Conservation (phyloP, 2,113 vertebrate species). For the Dolichotis patagonum region DNA sequence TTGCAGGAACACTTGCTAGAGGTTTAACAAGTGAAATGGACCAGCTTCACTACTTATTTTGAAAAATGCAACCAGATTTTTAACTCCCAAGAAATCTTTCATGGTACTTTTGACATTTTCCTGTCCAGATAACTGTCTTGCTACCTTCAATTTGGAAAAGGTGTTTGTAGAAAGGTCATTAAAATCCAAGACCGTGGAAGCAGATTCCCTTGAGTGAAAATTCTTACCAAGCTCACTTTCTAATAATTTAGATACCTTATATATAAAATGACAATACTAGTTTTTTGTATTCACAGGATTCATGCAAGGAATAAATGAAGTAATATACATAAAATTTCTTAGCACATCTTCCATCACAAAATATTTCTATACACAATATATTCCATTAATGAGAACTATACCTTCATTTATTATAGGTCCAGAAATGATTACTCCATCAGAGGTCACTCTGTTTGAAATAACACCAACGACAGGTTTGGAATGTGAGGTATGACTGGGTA, state of each 20-base stretch:
- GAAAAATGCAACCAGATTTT: slow-evolving; percentile 58
- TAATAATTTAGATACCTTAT: not conserved
- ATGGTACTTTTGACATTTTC: slow-evolving; percentile 51
- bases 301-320: not conserved
- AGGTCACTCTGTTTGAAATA: not conserved
- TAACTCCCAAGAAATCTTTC: slow-evolving; percentile 58
- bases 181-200: not conserved
- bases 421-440: slow-evolving; percentile 63
- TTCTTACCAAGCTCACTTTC: not conserved
- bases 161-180: not conserved
- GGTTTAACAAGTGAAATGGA: slow-evolving; percentile 56
- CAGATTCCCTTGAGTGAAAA: not conserved
- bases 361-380: not conserved
- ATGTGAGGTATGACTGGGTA: slow-evolving; percentile 74
- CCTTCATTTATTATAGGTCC: slow-evolving; percentile 58
- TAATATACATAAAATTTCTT: not conserved
- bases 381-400: not conserved
- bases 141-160: not conserved
- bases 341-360: not conserved
- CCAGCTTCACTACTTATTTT: slow-evolving; percentile 3
- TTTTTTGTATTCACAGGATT: not conserved
- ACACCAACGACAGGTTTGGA: slow-evolving; percentile 66
- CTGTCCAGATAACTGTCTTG: slow-evolving; percentile 51
- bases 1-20: not conserved
- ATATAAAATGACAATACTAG: not conserved